phyloP scores from a whole-genome alignment of 2,113 vertebrate species.

The Python bivittatus region DNA sequence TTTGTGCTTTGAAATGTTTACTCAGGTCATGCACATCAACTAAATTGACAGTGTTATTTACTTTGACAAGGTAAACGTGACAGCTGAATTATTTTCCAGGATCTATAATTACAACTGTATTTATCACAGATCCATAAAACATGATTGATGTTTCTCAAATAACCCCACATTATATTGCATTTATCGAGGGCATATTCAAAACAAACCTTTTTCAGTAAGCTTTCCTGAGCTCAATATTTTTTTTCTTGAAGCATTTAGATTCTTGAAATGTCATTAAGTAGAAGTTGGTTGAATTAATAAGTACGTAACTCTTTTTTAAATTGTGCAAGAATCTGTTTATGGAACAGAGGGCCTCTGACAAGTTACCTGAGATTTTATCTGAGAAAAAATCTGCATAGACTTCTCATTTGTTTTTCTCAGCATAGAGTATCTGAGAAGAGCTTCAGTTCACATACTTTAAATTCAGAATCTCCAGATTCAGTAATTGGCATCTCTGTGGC shows the following conservation, averaged over 20 bases:
- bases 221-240: constrained; percentile 29
- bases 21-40: constrained; percentile 56
- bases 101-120: constrained; percentile 53
- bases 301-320: background rate
- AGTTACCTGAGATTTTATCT: background rate
- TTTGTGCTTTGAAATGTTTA: constrained; percentile 60
- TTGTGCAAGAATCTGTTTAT: background rate
- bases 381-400: background rate
- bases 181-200: constrained; percentile 44
- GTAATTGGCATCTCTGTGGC: background rate
- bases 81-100: constrained; percentile 63
- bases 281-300: constrained; percentile 53
- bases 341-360: background rate
- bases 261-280: constrained; percentile 51
- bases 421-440: background rate
- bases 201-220: constrained; percentile 45
- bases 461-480: background rate
- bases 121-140: constrained; percentile 51
- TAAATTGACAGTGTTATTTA: constrained; percentile 58
- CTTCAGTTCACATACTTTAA: background rate
- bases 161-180: constrained; percentile 33
- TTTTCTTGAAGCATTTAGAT: constrained; percentile 21
- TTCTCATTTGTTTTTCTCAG: background rate
- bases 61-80: constrained; percentile 60
- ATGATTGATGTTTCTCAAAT: constrained; percentile 62